Base-by-base conservation (phyloP, 2,888 invertebrate genomes). In the Branchellion lobata region DNA sequence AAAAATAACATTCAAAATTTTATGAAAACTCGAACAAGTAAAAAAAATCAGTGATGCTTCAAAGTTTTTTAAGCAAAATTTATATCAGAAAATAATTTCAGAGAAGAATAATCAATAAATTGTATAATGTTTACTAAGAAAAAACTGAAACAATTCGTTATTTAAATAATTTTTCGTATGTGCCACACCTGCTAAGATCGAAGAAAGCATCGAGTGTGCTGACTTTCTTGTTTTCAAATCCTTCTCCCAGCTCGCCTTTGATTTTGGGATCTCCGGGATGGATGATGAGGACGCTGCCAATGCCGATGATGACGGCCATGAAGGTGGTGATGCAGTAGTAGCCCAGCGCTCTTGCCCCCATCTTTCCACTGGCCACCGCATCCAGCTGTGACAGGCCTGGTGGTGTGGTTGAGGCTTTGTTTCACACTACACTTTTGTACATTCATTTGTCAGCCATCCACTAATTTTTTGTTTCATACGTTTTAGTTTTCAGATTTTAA, bases 321-420 rank as follows among this genome's bases (percentile, higher is more conserved):
- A 91, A 87, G 0, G 92, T 92, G 14, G 92, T 92, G n/a, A 87
- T 86, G 84, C 91, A 88, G 85, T 92, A 92, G 86, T 92, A 92
- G 57, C 89, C 83, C 81, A 92, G 86, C 14, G 91, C 91, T 51
- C 91, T 87, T 57, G 89, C 85, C 14, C 91, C 92, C 90, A 92
- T 91, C 83, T 90, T 89, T 31, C 92, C 91, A 40, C 90, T 90
- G 73, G 90, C 90, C 83, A 89, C 90, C 1, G 91, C 90, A 84
- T 92, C 91, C 84, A 92, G 86, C 82, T 91, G 90, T 11, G 91
- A 90, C 86, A 92, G 89, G 81, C 88, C 91, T 91, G 89, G 11
- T 40, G 40, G 18, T 33, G 33, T n/a, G n/a, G n/a, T n/a, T 24
- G 29, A n/a, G n/a, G n/a, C n/a, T n/a, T n/a, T n/a, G n/a, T n/a